Evolutionary conservation across 2,797 vertebrate species (phyloP), one percentile per base, ranked within the genome.

Genomic region (Ceyx erithaca): DNA sequence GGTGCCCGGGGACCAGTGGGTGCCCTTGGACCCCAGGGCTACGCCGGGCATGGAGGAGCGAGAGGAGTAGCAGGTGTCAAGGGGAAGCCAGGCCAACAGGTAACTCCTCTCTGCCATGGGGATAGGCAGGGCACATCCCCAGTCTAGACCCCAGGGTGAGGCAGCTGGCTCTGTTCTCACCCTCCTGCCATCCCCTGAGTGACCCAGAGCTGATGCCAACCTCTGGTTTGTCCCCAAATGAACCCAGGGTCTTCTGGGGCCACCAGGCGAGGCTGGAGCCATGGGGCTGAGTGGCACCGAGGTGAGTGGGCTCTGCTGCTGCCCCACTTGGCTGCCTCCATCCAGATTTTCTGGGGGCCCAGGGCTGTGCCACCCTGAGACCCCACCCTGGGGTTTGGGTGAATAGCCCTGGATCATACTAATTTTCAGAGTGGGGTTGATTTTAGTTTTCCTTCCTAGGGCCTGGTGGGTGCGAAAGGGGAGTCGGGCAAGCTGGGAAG

Each of bases 171-270:
- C 6, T 17, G 22, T 45, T 12, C 25, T 40, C 1, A 0, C 8
- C 37, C n/a, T 58, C 35, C 51, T 46, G 62, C 85, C 57, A 37
- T n/a, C 63, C 41, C 46, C 33, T 7, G 11, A 9, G 8, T 14
- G n/a, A 15, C 26, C 52, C 4, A 1, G 55, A 45, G 45, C 52
- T 45, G 73, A 25, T 75, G 43, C 64, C 58, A 82, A 11, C 9
- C 40, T 59, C 0, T 25, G n/a, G 48, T 86, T 57, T 87, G 77
- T 91, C 70, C 77, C 66, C 70, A 46, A 3, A 84, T 41, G 21
- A 62, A 61, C 64, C 18, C 96, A 99, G 99, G 98, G 98, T 10
- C 94, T 97, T 31, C 96, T 98, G 0, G 98, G 98, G 52, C 94
- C 97, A 17, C 95, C 93, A 0, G 98, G 98, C 0, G 94, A 98